A percentile compares a stretch with the other conserved stretches of the same genome.
These are phyloP conservation scores for Oscheius myriophilus DNA, from an alignment of 2,888 invertebrate species.

Conservation along the genomic window DNA sequence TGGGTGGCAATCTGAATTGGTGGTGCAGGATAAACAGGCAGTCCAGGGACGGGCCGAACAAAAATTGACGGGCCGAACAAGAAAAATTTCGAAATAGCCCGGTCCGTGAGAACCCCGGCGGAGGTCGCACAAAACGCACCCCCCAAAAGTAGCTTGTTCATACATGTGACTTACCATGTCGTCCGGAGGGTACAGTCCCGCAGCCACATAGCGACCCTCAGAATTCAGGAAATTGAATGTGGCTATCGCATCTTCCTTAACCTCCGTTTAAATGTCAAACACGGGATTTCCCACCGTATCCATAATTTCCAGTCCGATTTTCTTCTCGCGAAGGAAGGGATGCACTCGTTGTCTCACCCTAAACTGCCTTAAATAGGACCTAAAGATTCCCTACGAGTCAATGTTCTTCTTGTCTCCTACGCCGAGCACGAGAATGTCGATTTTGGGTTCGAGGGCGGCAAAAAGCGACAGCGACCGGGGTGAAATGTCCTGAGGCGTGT, in stretches of 20 bases:
- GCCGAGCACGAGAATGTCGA: conserved; percentile 75
- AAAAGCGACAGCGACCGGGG: conserved; percentile 83
- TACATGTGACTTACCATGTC: too few relatives aligned
- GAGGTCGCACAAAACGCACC: too few relatives aligned
- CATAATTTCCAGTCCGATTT: conserved; percentile 83
- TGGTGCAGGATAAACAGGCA: too few relatives aligned
- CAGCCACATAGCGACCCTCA: conserved; percentile 80
- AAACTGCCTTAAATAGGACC: conserved; percentile 5
- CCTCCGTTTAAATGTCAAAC: neutral
- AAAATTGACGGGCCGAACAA: too few relatives aligned
- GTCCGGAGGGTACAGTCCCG: conserved; percentile 75
- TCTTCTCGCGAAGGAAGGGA: conserved; percentile 72
- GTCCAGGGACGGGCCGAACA: too few relatives aligned
- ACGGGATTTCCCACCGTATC: conserved; percentile 75
- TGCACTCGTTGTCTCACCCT: conserved; percentile 48
- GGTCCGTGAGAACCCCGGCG: too few relatives aligned
- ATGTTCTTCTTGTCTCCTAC: conserved; percentile 69
- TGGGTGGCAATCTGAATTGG: too few relatives aligned
- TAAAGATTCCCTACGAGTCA: conserved; percentile 52
- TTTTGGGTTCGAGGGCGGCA: conserved; percentile 83
- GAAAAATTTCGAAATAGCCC: too few relatives aligned
- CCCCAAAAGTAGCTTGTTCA: too few relatives aligned
- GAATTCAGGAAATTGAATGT: conserved; percentile 90
- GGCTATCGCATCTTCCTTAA: conserved; percentile 82
- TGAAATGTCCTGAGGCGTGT: conserved; percentile 78